phyloP scores from a whole-genome alignment of 23 tunicate genomes.

The Trididemnum nubilum region DNA sequence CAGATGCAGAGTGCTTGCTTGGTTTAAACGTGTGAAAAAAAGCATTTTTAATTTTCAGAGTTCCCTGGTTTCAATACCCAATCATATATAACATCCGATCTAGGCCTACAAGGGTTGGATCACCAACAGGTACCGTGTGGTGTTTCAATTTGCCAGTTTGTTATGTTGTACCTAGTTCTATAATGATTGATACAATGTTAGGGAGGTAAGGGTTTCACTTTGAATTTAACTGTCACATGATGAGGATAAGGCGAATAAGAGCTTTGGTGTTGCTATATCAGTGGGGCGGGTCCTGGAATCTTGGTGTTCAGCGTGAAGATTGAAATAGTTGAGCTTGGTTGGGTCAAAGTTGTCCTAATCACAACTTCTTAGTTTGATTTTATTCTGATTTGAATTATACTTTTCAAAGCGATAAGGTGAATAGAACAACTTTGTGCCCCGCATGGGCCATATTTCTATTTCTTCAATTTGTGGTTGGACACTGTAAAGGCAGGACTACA shows the following conservation, averaged over 20 bases:
- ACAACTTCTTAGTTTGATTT: no score
- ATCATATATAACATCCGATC: slow-evolving; percentile 96
- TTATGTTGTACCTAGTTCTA: no score
- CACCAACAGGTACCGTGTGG: slow-evolving; percentile 88
- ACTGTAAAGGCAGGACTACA: slow-evolving; percentile 76
- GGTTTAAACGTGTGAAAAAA: no score
- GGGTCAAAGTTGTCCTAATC: background rate
- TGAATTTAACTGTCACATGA: slow-evolving; percentile 55
- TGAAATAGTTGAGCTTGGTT: background rate
- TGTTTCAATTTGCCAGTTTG: no score
- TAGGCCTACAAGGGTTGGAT: slow-evolving; percentile 84
- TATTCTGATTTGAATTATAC: no score
- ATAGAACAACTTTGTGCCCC: no score
- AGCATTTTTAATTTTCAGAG: slow-evolving; percentile 39
- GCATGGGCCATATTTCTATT: no score
- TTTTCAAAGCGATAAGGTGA: no score
- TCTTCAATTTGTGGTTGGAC: slow-evolving; percentile 1
- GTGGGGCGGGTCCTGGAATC: slow-evolving; percentile 42
- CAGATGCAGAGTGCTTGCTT: no score
- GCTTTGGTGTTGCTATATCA: slow-evolving; percentile 43
- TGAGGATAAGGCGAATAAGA: slow-evolving; percentile 80
- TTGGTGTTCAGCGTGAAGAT: slow-evolving; percentile 34
- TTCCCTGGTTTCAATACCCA: slow-evolving; percentile 99
- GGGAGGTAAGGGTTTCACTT: background rate
- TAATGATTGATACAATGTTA: background rate